Conservation (phyloP, 2,888 invertebrate species). For the Ashinkailepas kermadecensis region DNA sequence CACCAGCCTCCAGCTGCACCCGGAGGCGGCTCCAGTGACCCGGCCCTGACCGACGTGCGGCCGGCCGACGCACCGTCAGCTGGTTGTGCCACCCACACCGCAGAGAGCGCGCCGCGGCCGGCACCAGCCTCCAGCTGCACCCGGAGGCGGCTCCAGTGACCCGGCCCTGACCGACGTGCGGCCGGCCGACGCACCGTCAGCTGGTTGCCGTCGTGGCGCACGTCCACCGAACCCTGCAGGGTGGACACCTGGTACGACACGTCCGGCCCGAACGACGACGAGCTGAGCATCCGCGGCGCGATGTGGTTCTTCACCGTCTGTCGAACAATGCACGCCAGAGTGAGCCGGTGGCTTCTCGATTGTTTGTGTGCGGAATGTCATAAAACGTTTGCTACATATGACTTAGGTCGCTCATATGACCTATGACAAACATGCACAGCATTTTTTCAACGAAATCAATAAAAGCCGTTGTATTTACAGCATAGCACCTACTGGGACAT, state of each 20-base stretch:
- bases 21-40: too few species aligned
- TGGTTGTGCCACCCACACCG: too few species aligned
- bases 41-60: too few species aligned
- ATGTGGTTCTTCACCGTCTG: slow-evolving; percentile 46
- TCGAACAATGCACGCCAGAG: background rate
- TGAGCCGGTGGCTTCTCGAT: background rate
- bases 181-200: background rate
- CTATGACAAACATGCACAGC: background rate
- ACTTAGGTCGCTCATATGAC: background rate
- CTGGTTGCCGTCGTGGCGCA: slow-evolving; percentile 39
- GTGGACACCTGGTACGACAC: slow-evolving; percentile 41
- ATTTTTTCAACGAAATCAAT: background rate
- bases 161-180: too few species aligned
- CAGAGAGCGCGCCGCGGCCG: too few species aligned
- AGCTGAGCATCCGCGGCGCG: slow-evolving; percentile 44
- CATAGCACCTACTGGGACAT: too few species aligned
- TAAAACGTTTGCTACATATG: background rate
- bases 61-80: too few species aligned
- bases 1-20: too few species aligned
- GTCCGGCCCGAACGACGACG: slow-evolving; percentile 42
- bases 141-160: too few species aligned
- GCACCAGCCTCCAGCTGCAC: too few species aligned
- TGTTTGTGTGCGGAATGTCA: background rate
- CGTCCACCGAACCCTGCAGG: slow-evolving; percentile 41
- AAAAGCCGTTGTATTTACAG: too few species aligned